Conservation (phyloP, 2,888 invertebrate species). For the Epicampocera succincta region DNA sequence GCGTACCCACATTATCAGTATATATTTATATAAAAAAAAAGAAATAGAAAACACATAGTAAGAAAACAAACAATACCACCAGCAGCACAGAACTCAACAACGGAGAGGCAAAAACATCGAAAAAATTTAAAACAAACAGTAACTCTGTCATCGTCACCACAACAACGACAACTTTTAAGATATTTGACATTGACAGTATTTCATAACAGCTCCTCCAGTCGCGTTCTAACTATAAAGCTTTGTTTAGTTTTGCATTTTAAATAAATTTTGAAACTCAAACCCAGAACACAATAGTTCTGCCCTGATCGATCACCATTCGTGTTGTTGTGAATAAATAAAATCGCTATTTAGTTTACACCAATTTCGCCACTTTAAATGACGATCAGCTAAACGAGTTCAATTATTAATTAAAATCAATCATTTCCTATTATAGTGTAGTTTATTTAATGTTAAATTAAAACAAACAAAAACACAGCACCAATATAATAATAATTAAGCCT, state of each 20-base stretch:
- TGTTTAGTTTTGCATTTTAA: conserved; percentile 44
- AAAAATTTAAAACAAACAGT: conserved; percentile 44
- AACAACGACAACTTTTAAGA: conserved; percentile 24
- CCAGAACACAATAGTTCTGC: conserved; percentile 43
- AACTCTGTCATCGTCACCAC: conserved; percentile 35
- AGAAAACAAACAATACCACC: conserved; percentile 36
- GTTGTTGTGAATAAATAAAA: conserved; percentile 3
- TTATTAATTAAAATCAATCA: conserved; percentile 44
- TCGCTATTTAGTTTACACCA: neutral
- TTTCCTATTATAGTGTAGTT: conserved; percentile 35
- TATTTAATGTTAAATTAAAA: conserved; percentile 3
- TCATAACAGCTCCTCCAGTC: conserved; percentile 41
- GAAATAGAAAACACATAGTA: conserved; percentile 37
- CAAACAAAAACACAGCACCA: neutral
- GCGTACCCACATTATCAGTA: conserved; percentile 34
- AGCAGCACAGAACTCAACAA: conserved; percentile 29
- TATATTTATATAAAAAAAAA: too few relatives aligned
- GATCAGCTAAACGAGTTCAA: conserved; percentile 5
- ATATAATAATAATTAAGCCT: too few relatives aligned
- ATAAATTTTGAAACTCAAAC: conserved; percentile 39
- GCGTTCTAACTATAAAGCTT: conserved; percentile 15
- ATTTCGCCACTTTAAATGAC: neutral
- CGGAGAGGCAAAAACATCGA: conserved; percentile 10
- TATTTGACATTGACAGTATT: conserved; percentile 55
- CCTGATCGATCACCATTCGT: neutral